phyloP scores from a whole-genome alignment of 2,113 vertebrate species.

The Coryphaenoides rupestris region DNA sequence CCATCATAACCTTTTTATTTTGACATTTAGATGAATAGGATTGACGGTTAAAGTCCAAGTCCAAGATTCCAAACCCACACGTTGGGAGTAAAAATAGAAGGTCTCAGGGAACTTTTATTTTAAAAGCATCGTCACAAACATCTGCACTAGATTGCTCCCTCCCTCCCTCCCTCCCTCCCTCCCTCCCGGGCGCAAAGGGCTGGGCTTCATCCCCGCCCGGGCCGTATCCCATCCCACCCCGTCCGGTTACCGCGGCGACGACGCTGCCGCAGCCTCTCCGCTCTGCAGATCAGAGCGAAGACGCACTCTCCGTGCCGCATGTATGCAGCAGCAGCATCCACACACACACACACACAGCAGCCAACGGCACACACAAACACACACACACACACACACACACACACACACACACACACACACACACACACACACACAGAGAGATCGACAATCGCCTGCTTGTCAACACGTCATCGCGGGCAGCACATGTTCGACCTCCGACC shows the following conservation, averaged over 20 bases:
- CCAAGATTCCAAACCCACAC: too few species aligned
- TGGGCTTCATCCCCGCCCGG: constrained; percentile 23
- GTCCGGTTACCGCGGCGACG: constrained; percentile 54
- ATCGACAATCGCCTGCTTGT: too few species aligned
- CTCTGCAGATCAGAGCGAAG: constrained; percentile 46
- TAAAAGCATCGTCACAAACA: too few species aligned
- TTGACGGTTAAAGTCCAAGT: too few species aligned
- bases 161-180: neutral
- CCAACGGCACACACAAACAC: neutral
- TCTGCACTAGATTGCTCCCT: too few species aligned
- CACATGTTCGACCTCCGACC: constrained; percentile 9
- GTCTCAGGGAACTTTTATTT: too few species aligned
- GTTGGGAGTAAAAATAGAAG: too few species aligned
- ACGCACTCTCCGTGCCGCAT: constrained; percentile 65
- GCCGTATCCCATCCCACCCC: constrained; percentile 1
- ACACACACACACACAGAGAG: too few species aligned
- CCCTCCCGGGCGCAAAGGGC: constrained; percentile 2
- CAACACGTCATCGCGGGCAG: too few species aligned
- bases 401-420: neutral
- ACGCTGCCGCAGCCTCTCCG: constrained; percentile 49
- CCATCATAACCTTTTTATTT: too few species aligned
- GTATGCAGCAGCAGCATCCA: constrained; percentile 36
- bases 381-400: constrained; percentile 24
- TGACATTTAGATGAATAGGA: too few species aligned
- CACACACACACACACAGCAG: neutral